These are phyloP conservation scores for Phalacrocorax brasilianus DNA, from an alignment of 2,113 vertebrate genomes.

Conservation along the genomic window DNA sequence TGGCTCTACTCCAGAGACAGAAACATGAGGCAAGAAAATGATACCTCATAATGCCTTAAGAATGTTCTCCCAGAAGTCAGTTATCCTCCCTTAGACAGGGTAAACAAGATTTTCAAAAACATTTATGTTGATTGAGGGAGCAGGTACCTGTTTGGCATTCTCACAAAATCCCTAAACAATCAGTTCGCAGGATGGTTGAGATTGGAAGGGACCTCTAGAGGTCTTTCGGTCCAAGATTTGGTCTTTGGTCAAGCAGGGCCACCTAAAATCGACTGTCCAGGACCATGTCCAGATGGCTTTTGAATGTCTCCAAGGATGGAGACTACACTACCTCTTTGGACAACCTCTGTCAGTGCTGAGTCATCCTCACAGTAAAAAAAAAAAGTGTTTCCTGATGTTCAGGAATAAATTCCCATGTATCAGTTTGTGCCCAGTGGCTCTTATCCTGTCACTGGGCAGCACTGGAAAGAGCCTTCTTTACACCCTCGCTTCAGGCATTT, in stretches of 20 bases:
- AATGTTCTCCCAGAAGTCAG: not conserved
- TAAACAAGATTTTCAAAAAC: not conserved
- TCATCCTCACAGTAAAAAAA: not conserved
- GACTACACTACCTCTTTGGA: not conserved
- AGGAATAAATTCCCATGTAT: rapidly evolving
- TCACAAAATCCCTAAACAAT: not conserved
- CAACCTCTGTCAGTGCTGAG: not conserved
- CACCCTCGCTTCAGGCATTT: not conserved
- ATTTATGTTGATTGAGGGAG: not conserved
- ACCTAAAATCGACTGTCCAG: not conserved
- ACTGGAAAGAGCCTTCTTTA: not conserved
- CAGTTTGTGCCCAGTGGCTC: not conserved
- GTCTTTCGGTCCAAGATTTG: not conserved
- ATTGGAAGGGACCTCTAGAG: not conserved
- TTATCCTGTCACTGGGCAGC: not conserved
- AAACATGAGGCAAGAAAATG: not conserved
- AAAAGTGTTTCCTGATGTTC: not conserved
- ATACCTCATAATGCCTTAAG: not conserved
- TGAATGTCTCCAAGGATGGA: not conserved
- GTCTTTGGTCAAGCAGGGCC: not conserved
- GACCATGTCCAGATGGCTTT: not conserved
- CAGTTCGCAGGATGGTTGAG: not conserved
- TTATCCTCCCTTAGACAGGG: not conserved
- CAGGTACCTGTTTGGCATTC: not conserved
- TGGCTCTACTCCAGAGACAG: not conserved